Conservation (phyloP, 2,888 invertebrate genomes). For the Troilus luridus region DNA sequence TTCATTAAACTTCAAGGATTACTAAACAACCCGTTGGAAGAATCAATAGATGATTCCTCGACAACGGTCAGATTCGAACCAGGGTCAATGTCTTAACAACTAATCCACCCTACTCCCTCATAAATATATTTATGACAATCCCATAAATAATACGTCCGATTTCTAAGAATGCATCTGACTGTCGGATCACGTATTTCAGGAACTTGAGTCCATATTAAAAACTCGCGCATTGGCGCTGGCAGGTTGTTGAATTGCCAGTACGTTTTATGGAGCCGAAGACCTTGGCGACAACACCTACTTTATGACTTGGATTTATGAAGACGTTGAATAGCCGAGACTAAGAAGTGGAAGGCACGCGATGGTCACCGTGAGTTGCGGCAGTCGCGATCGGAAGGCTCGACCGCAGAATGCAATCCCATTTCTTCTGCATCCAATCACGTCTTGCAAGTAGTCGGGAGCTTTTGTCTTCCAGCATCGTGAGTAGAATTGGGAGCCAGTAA, state of each 20-base stretch:
- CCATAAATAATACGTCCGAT: not conserved
- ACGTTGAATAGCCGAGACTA: not conserved
- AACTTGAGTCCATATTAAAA: not conserved
- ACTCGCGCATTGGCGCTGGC: not conserved
- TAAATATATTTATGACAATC: not conserved
- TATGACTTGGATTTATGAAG: not conserved
- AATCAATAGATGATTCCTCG: not conserved
- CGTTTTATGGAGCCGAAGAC: not conserved
- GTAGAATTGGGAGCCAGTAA: not conserved
- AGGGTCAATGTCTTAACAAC: not conserved
- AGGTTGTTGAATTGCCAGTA: not conserved
- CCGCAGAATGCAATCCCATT: conserved; percentile 27
- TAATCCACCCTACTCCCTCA: not conserved
- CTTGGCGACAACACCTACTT: not conserved
- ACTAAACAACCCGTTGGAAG: not conserved
- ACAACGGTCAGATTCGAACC: too few species aligned
- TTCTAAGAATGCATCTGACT: not conserved
- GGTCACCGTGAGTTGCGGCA: not conserved
- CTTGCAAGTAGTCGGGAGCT: not conserved
- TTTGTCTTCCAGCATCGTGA: not conserved
- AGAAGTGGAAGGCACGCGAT: not conserved
- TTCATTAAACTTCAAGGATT: not conserved
- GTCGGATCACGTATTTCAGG: not conserved
- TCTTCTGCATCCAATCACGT: not conserved
- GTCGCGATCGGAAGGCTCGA: not conserved